Evolutionary conservation across 2,888 invertebrate genomes (phyloP), one percentile per base, ranked within the genome.

Genomic region (Maniola hyperantus): DNA sequence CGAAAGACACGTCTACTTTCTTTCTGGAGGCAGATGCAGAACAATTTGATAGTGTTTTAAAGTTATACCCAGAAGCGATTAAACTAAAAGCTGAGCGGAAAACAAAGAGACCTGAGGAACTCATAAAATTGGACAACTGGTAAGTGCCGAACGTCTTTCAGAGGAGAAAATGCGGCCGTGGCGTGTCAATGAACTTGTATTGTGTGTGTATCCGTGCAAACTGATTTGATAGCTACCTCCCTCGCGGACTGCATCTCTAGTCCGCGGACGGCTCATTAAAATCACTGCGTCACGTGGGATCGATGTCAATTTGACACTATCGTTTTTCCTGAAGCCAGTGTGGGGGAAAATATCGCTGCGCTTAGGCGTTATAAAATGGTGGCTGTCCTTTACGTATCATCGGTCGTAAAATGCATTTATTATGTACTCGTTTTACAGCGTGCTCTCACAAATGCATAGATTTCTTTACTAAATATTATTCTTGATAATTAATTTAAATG

Each of bases 51-150:
- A 96, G 96, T 93, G 97, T 98, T 86, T 94, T 97, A 84, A 96
- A 96, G 93, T 94, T 98, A 83, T 98, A 98, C 93, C 97, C 97
- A 81, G 96, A 97, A 94, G 98, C 97, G 78, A 94, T 98, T 77
- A 95, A 96, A 93, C 92, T 98, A 79, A 98, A 98, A 93, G 97
- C 98, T 73, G 97, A 97, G 88, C 95, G 95, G 89, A 97, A 96
- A 89, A 96, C 95, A 87, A 98, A 98, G 94, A 98, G 97, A 93
- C 97, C 98, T 66, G 98, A 98, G 89, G 98, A 98, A 92, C 95
- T 98, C 84, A 96, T 98, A 91, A 97, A 98, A 93, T 94, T 98
- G 93, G 98, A 98, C 93, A 96, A 97, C 89, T 98, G 98, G 98
- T 97, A 93, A 97, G 97, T 95, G 84, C 82, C 82, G 81, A 87